These are phyloP conservation scores for Mantis religiosa DNA, from an alignment of 2,888 invertebrate genomes.

Conservation along the genomic window DNA sequence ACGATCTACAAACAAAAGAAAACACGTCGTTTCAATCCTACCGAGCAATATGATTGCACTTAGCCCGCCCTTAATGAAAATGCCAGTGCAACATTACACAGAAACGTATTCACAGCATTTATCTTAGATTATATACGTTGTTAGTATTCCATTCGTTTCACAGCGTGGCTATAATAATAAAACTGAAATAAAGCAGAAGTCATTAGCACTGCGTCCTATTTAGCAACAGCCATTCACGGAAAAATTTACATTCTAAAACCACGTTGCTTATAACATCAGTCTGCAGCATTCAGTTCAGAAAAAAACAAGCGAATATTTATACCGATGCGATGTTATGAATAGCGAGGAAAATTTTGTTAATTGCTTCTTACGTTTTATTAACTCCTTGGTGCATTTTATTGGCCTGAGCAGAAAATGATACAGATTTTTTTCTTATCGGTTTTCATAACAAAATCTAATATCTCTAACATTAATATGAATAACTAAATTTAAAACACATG, in stretches of 20 bases:
- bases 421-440: too few species aligned
- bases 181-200: not conserved
- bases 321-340: not conserved
- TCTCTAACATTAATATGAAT: too few species aligned
- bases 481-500: too few species aligned
- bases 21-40: not conserved
- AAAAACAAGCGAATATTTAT: not conserved
- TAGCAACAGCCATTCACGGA: not conserved
- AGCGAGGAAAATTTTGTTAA: not conserved
- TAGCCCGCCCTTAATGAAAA: not conserved
- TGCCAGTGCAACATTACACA: too few species aligned
- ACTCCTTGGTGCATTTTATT: too few species aligned
- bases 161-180: not conserved
- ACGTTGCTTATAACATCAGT: not conserved
- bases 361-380: too few species aligned
- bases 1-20: too few species aligned
- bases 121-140: not conserved
- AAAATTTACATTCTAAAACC: not conserved
- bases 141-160: not conserved
- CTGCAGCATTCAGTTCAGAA: not conserved
- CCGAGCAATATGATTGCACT: not conserved
- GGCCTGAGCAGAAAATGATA: too few species aligned
- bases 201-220: not conserved
- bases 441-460: too few species aligned
- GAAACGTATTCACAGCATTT: not conserved